phyloP scores from a whole-genome alignment of 53 echinoderm and acorn worm genomes.

The Paelopatides confundens region DNA sequence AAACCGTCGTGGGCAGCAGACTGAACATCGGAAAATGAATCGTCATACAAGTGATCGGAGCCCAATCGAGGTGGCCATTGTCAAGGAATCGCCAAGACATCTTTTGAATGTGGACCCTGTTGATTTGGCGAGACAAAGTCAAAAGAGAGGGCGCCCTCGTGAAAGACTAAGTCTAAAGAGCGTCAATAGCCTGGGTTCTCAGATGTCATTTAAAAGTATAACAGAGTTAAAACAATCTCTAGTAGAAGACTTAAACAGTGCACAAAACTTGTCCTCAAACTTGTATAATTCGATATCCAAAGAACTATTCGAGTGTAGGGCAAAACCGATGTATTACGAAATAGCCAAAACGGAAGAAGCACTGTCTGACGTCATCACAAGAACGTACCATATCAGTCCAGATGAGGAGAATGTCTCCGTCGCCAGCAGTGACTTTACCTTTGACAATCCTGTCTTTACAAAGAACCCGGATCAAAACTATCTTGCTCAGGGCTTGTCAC shows the following conservation, averaged over 20 bases:
- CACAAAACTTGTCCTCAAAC: constrained; percentile 82
- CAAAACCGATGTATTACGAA: constrained; percentile 88
- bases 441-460: constrained; percentile 91
- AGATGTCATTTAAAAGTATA: constrained; percentile 67
- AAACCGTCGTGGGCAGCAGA: neutral
- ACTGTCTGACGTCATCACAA: constrained; percentile 75
- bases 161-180: constrained; percentile 74
- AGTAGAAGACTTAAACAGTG: constrained; percentile 82
- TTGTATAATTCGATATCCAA: constrained; percentile 83
- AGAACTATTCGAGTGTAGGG: constrained; percentile 79
- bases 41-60: neutral
- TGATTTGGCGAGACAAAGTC: constrained; percentile 61
- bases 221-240: constrained; percentile 82
- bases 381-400: constrained; percentile 75
- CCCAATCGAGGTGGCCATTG: neutral
- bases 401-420: constrained; percentile 57
- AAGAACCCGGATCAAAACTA: constrained; percentile 52
- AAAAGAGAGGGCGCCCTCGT: constrained; percentile 59
- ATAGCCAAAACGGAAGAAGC: constrained; percentile 87
- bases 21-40: neutral
- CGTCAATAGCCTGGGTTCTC: constrained; percentile 63
- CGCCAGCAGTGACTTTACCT: constrained; percentile 87
- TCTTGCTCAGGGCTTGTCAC: neutral
- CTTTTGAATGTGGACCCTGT: neutral
- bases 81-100: neutral